Evolutionary conservation across 1,140 invertebrate genomes (phyloP), one percentile per base, ranked within the genome.

Genomic region (Ips typographus): DNA sequence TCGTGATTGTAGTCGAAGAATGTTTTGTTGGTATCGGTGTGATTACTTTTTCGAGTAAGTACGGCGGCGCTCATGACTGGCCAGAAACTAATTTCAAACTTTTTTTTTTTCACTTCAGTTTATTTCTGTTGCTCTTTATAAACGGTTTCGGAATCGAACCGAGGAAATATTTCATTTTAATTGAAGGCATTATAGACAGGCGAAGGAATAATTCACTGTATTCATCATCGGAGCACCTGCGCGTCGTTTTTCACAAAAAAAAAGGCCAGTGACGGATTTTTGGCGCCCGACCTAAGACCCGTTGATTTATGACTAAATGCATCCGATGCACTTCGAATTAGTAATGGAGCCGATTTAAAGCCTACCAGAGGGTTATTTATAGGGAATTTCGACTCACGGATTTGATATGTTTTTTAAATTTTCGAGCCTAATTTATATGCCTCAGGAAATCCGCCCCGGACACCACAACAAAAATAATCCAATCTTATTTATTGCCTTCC

Each of bases 1-100:
- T 66, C 64, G 64, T 66, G 64, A 66, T 66, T 58, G 64, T 57
- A 66, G 22, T 44, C 64, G 38, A 47, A 40, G 65, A 60, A 40
- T 68, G 65, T 68, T 68, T 68, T 68, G 55, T 68, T 68, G 57
- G 8, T 68, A 68, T 68, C 57, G 61, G 57, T 68, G 56, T 68
- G 40, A 68, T 68, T 68, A 62, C 59, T 61, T 60, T 52, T 49
- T 22, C 22, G 44, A 49, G 44, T 49, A 22, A 22, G 44, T 49
- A 49, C 44, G 44, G 6, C 8, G 44, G 40, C 39, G 4, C 40
- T 63, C 51, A 52, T 52, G 61, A 63, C 61, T 52, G 6, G 49
- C 49, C 40, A 22, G 8, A 40, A 40, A 40, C 51, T 61, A 63
- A 63, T 63, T 63, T 22, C 22, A 22, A 22, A 22, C 22, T 22